Conservation (phyloP, 2,888 invertebrate genomes). For the Homarus gammarus region DNA sequence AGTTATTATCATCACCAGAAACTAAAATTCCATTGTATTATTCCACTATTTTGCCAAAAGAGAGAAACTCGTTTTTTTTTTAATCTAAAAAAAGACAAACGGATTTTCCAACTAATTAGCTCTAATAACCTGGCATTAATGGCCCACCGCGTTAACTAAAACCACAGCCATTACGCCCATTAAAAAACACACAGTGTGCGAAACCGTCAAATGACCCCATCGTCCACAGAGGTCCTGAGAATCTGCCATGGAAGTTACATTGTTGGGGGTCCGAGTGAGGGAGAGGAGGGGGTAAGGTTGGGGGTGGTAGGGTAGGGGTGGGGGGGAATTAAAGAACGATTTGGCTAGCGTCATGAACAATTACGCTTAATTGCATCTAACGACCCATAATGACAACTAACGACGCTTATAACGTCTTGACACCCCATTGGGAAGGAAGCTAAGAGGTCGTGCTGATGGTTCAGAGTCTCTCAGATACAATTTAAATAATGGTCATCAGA, state of each 20-base stretch:
- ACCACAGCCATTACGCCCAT: neutral
- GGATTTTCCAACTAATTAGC: conserved; percentile 1
- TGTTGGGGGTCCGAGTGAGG: no score
- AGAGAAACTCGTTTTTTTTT: neutral
- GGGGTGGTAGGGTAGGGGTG: no score
- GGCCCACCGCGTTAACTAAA: conserved; percentile 5
- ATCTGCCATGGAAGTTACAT: no score
- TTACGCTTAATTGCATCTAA: neutral
- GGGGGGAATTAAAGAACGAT: no score
- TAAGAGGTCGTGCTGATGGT: neutral
- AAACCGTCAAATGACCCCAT: neutral
- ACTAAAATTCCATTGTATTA: no score
- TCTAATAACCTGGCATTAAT: conserved; percentile 19
- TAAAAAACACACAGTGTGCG: neutral
- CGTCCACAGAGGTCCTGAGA: neutral
- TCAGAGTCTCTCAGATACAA: neutral
- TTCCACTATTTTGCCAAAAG: no score
- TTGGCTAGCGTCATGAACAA: neutral
- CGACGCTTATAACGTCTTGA: neutral
- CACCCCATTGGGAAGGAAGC: neutral
- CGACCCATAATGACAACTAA: neutral
- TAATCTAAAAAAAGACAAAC: neutral
- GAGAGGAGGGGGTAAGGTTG: no score
- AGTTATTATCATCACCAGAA: no score
- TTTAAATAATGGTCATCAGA: conserved; percentile 21